A percentile compares a stretch with the other conserved stretches of the same genome.
These are phyloP conservation scores for Microctenopoma lineatum DNA, from an alignment of 2,797 vertebrate genomes.

Conservation along the genomic window DNA sequence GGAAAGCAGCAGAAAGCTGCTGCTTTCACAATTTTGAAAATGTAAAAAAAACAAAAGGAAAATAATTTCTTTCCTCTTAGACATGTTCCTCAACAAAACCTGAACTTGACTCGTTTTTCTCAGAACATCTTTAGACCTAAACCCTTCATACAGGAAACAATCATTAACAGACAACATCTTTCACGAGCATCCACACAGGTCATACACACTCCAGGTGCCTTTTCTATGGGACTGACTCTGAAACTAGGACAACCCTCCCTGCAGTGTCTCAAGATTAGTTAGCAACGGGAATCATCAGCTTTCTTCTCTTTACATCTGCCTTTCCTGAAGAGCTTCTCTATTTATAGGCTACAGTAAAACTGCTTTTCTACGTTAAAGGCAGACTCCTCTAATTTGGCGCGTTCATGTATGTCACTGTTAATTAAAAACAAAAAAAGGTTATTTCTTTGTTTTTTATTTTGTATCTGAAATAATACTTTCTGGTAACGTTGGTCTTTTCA, in stretches of 20 bases:
- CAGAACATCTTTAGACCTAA: conserved; percentile 3
- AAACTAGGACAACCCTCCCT: conserved; percentile 59
- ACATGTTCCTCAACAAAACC: conserved; percentile 11
- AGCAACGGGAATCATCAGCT: conserved; percentile 43
- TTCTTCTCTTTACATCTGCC: conserved; percentile 38
- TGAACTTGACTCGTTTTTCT: conserved; percentile 22
- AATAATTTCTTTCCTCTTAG: conserved; percentile 15
- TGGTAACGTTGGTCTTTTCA: conserved; percentile 14
- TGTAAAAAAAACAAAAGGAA: conserved; percentile 8
- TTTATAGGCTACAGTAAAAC: conserved; percentile 42
- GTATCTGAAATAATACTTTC: conserved; percentile 6
- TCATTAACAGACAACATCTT: conserved; percentile 42
- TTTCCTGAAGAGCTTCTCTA: conserved; percentile 41
- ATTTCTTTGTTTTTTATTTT: background rate
- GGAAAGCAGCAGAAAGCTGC: background rate
- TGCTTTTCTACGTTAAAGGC: conserved; percentile 29
- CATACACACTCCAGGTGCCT: conserved; percentile 39
- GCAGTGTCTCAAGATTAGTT: conserved; percentile 51
- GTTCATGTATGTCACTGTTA: conserved; percentile 19
- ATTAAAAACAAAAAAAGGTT: background rate
- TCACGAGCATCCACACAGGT: conserved; percentile 20
- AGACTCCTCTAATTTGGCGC: conserved; percentile 2
- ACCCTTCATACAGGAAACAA: conserved; percentile 22
- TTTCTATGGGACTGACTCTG: conserved; percentile 45
- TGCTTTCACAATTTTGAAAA: conserved; percentile 25